Base-by-base conservation (phyloP, 2,113 vertebrate genomes). In the Nothocercus nigrocapillus region DNA sequence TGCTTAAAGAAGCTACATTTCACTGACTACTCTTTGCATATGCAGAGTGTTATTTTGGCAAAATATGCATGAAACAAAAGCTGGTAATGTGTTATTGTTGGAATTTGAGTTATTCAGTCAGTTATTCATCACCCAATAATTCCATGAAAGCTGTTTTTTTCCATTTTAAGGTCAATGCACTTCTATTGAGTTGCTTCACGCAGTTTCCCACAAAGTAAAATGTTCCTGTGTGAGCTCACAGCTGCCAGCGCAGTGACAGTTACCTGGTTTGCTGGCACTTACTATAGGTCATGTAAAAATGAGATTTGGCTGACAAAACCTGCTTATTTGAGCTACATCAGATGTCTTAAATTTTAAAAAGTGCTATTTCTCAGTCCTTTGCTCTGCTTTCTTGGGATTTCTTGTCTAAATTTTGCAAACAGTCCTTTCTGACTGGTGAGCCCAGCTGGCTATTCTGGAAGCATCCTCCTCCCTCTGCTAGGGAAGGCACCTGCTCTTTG, bases 61-160 rank as follows among this genome's bases (percentile, higher is more conserved):
- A 82, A 13, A 1, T 9, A 75, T 3, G 20, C 32, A 54, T 4
- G 68, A 94, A 93, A 89, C 69, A 92, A 75, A 94, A 95, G 72
- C 81, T 96, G 81, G 69, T 88, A 88, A 88, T 89, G 54, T 72
- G 82, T 91, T 94, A 58, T 92, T 95, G 90, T 93, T 93, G 93
- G 86, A 90, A 90, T 93, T 86, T 19, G 81, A 62, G 77, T 78
- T 95, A 51, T 89, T 90, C 62, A 5, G 38, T 40, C 47, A 77
- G 72, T 85, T 53, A 77, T 72, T 82, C 92, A 66, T 93, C 86
- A 93, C 89, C 66, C 83, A 95, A 84, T 94, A 92, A 97, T 90
- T 97, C 74, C 89, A 69, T 87, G 89, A 92, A 92, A 95, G 67
- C 20, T 64, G 80, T 63, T 66, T 92, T 93, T 56, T 90, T 96